A percentile compares a stretch with the other conserved stretches of the same genome.
Conservation (phyloP, 2,797 vertebrate genomes). For the Crypturellus tataupa region DNA sequence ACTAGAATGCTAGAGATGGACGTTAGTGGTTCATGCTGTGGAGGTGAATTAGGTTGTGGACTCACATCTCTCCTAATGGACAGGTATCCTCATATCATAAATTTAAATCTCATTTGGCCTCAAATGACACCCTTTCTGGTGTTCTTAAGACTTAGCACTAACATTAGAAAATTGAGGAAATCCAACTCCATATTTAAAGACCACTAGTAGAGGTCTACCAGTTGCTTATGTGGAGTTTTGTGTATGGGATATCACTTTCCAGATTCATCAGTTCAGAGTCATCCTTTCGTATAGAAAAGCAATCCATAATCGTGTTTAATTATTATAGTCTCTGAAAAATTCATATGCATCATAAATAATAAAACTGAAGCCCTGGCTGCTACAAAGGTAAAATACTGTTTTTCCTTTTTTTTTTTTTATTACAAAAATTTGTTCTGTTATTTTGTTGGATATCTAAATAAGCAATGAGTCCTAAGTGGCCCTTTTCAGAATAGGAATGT, state of each 20-base stretch:
- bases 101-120: background rate
- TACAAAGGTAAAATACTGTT: background rate
- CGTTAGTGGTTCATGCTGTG: background rate
- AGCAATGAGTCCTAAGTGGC: background rate
- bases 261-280: background rate
- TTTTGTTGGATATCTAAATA: background rate
- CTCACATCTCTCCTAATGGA: background rate
- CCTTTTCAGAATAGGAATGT: background rate
- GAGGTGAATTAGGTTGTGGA: background rate
- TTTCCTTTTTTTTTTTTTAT: background rate
- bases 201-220: fast-evolving
- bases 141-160: background rate
- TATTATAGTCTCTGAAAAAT: background rate
- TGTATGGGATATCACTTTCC: background rate
- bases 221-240: background rate
- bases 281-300: background rate
- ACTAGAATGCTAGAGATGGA: background rate
- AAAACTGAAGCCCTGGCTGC: background rate
- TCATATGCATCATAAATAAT: background rate
- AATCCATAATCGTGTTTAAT: background rate
- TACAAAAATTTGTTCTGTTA: background rate
- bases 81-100: background rate
- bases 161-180: background rate
- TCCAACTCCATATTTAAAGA: background rate
- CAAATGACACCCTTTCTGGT: background rate